Evolutionary conservation across 1,140 invertebrate species (phyloP).

Genomic region (Acromyrmex echinatior): DNA sequence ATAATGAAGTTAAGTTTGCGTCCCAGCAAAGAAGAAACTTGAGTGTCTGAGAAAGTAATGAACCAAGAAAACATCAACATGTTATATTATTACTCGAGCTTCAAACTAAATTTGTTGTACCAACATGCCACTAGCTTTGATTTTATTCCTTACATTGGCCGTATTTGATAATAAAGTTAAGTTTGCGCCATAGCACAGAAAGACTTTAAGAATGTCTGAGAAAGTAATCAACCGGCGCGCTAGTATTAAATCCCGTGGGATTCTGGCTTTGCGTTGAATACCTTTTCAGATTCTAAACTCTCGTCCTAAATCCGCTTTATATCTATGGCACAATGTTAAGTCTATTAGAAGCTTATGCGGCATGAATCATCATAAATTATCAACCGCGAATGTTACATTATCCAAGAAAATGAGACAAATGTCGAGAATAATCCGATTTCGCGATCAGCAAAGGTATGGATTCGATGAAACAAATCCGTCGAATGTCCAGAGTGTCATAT

Average conservation of each 20-base stretch:
- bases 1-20: constrained; percentile 2
- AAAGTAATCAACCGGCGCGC: constrained; percentile 39
- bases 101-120: constrained; percentile 28
- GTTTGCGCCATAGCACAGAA: not conserved
- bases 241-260: not conserved
- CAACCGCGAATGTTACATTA: not conserved
- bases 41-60: constrained; percentile 34
- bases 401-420: not conserved
- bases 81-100: not conserved
- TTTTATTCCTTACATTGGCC: not conserved
- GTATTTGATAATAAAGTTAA: constrained; percentile 26
- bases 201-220: constrained; percentile 39
- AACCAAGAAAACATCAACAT: not conserved
- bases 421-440: not conserved
- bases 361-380: constrained; percentile 31
- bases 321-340: constrained; percentile 9
- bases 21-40: not conserved
- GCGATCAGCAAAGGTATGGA: not conserved
- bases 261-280: not conserved
- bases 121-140: not conserved
- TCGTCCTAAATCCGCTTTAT: constrained; percentile 21
- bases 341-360: not conserved
- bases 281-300: not conserved
- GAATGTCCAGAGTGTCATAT: not conserved
- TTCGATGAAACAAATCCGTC: not conserved